Percentiles rank a stretch among this genome's conserved stretches.
Conservation (phyloP, 2,797 vertebrate genomes). For the Helarctos malayanus region DNA sequence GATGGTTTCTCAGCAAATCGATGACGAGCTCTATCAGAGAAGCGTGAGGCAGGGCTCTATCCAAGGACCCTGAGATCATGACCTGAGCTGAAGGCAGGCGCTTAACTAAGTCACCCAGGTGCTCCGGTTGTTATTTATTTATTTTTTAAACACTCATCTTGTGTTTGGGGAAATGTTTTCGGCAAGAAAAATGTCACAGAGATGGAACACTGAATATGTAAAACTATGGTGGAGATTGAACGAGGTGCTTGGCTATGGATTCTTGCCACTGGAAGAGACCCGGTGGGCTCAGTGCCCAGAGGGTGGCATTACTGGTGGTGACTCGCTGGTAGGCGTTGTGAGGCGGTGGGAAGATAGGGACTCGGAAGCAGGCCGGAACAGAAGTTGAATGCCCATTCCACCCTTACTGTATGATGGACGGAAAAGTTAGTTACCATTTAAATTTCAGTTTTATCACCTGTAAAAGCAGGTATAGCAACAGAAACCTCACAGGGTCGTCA, state of each 20-base stretch:
- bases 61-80: no score
- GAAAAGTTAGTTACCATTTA: background rate
- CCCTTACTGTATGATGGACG: background rate
- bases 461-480: background rate
- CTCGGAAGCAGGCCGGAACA: background rate
- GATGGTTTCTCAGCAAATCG: background rate
- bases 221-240: no score
- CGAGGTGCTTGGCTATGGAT: background rate
- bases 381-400: background rate
- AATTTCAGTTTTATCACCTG: background rate
- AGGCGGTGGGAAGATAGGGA: background rate
- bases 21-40: background rate
- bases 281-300: background rate
- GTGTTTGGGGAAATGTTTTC: background rate
- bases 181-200: no score
- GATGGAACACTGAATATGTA: background rate
- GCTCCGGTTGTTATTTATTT: background rate
- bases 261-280: background rate
- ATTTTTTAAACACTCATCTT: background rate
- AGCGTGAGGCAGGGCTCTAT: no score
- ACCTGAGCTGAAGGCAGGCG: no score
- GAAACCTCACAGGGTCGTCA: background rate
- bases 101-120: no score
- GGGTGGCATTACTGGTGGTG: background rate
- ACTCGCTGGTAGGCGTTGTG: background rate